Conservation (phyloP, 2,797 vertebrate species). For the Parauchenoglanis punctatus region DNA sequence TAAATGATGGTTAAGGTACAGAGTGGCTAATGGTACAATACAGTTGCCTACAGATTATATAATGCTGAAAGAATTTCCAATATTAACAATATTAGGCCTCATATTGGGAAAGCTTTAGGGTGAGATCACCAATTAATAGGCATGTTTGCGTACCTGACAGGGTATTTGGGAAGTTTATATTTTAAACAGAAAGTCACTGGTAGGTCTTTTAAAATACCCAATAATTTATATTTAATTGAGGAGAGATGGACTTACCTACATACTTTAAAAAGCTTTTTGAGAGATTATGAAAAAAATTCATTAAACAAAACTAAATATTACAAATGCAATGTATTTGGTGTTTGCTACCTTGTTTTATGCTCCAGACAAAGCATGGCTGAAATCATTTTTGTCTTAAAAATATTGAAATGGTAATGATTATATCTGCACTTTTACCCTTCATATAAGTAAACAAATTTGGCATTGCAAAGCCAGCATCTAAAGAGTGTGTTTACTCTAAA, state of each 20-base stretch:
- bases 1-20: background rate
- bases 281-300: background rate
- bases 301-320: background rate
- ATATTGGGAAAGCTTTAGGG: background rate
- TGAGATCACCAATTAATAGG: background rate
- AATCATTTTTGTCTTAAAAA: conserved; percentile 7
- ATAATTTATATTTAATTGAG: background rate
- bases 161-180: background rate
- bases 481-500: conserved; percentile 44
- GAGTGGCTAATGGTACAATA: background rate
- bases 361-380: background rate
- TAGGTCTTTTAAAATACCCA: background rate
- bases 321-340: background rate
- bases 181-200: background rate
- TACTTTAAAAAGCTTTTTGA: background rate
- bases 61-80: background rate
- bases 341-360: background rate
- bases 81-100: background rate
- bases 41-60: background rate
- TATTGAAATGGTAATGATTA: conserved; percentile 4
- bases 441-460: conserved; percentile 13
- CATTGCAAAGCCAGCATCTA: conserved; percentile 35
- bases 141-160: background rate
- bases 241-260: background rate
- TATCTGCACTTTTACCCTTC: background rate